Percentiles rank a stretch among this genome's conserved stretches.
phyloP scores from a whole-genome alignment of 2,113 vertebrate genomes.

The Crypturellus undulatus region DNA sequence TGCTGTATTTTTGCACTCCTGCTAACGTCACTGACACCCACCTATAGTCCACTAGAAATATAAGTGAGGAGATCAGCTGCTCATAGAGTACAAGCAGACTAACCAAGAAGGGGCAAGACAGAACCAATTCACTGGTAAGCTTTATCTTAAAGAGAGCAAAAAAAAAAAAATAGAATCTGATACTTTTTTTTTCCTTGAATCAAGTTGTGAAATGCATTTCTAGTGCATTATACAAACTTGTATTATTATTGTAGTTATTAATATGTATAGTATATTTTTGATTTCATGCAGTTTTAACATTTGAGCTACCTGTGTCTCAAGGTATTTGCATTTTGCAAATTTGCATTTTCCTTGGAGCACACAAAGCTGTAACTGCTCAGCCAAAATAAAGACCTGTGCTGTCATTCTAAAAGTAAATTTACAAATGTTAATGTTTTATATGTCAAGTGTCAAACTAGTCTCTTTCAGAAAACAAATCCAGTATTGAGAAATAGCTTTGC shows the following conservation, averaged over 20 bases:
- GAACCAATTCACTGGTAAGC: constrained; percentile 70
- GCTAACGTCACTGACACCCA: constrained; percentile 75
- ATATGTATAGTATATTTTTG: background rate
- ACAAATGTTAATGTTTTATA: background rate
- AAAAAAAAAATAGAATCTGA: background rate
- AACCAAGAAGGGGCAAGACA: constrained; percentile 41
- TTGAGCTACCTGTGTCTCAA: background rate
- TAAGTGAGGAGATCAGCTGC: constrained; percentile 56
- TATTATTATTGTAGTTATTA: background rate
- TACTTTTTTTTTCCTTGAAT: background rate
- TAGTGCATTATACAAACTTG: background rate
- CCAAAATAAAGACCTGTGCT: background rate
- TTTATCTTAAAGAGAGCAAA: constrained; percentile 12
- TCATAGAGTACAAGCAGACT: constrained; percentile 30
- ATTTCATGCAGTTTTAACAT: background rate
- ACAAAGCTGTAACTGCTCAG: background rate
- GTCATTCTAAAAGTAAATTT: background rate
- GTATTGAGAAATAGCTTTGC: background rate
- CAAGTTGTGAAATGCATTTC: background rate
- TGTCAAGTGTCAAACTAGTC: background rate
- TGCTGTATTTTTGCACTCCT: constrained; percentile 73
- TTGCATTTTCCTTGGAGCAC: background rate
- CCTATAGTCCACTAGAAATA: constrained; percentile 58
- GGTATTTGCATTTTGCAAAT: background rate
- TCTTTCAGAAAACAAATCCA: background rate